Evolutionary conservation across 2,113 vertebrate genomes (phyloP).

Genomic region (Myotis yumanensis): DNA sequence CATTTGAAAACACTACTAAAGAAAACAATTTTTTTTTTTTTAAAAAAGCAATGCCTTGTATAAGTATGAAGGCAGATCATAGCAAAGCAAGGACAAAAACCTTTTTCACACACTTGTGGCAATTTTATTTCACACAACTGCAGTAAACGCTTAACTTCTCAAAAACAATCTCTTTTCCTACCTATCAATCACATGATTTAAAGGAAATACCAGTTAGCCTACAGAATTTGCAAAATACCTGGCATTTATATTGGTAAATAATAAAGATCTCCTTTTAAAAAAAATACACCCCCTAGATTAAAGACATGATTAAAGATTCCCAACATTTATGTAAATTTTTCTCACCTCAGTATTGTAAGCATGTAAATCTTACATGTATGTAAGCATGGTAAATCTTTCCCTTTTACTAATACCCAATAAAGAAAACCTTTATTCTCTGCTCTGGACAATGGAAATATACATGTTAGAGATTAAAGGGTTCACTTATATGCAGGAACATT

Average conservation of each 20-base stretch:
- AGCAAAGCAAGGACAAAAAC: not conserved
- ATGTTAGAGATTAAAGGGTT: not conserved
- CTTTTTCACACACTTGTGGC: not conserved
- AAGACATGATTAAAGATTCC: constrained; percentile 29
- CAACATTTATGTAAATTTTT: not conserved
- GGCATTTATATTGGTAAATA: not conserved
- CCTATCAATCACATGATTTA: constrained; percentile 4
- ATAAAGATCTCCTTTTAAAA: constrained; percentile 24
- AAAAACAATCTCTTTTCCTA: not conserved
- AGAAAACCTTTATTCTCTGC: constrained; percentile 7
- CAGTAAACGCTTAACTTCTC: not conserved
- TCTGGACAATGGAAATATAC: not conserved
- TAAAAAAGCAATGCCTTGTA: not conserved
- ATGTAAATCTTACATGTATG: not conserved
- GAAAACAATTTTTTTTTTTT: not conserved
- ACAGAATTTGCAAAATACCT: not conserved
- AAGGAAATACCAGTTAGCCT: not conserved
- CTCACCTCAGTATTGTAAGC: not conserved
- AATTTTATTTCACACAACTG: constrained; percentile 20
- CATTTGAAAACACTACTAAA: constrained; percentile 9
- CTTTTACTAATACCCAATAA: not conserved
- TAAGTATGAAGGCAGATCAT: constrained; percentile 36
- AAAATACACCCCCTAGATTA: not conserved
- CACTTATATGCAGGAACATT: not conserved
- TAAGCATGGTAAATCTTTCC: not conserved